phyloP scores from a whole-genome alignment of 1,140 invertebrate genomes.

The Drosophila kurseongensis region DNA sequence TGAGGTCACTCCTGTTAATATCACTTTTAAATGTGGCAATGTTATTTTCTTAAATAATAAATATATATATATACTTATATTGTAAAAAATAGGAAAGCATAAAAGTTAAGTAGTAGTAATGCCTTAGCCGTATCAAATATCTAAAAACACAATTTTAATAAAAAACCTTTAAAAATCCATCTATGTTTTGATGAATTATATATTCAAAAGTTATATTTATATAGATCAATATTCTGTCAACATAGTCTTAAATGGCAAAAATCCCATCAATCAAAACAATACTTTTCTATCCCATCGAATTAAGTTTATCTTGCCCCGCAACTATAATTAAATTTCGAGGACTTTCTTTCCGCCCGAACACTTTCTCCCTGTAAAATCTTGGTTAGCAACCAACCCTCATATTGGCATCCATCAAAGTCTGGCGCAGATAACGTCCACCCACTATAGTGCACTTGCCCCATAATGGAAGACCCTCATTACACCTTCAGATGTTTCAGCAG shows the following conservation, averaged over 20 bases:
- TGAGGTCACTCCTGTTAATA: too few species aligned
- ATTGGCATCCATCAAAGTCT: slow-evolving; percentile 66
- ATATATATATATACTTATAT: too few species aligned
- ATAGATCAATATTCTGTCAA: background rate
- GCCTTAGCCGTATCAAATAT: too few species aligned
- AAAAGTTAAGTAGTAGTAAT: too few species aligned
- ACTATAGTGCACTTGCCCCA: slow-evolving; percentile 30
- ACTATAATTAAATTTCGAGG: slow-evolving; percentile 45
- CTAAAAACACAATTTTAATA: too few species aligned
- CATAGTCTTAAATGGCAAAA: slow-evolving; percentile 6
- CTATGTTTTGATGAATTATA: too few species aligned
- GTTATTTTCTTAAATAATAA: too few species aligned
- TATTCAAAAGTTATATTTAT: background rate
- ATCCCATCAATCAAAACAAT: slow-evolving; percentile 38
- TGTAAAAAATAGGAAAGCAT: too few species aligned
- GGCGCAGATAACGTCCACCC: slow-evolving; percentile 38
- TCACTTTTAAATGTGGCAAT: too few species aligned
- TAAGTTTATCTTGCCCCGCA: slow-evolving; percentile 23
- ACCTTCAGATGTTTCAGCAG: slow-evolving; percentile 66
- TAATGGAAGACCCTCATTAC: slow-evolving; percentile 47
- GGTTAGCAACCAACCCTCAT: slow-evolving; percentile 1
- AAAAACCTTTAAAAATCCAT: too few species aligned
- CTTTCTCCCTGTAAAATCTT: slow-evolving; percentile 25
- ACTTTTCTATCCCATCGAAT: slow-evolving; percentile 6
- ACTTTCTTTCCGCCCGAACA: slow-evolving; percentile 46